Base-by-base conservation (phyloP, 2,797 vertebrate species). In the Fratercula arctica region DNA sequence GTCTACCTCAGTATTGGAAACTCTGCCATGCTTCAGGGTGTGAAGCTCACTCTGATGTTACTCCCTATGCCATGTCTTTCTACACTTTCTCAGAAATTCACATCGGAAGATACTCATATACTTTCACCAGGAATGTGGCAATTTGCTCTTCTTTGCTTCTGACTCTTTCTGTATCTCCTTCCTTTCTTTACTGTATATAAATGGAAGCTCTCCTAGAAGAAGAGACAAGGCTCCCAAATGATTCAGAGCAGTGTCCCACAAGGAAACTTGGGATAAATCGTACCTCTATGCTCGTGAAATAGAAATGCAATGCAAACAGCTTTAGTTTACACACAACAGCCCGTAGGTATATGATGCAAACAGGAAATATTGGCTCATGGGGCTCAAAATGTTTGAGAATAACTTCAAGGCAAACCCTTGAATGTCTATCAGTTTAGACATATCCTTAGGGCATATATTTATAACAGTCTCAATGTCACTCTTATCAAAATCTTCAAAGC, bases 101-200 rank as follows among this genome's bases (percentile, higher is more conserved):
- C 28, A 41, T 20, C 0, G 0, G 25, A 79, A 81, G 59, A 69
- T 33, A 63, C 59, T 73, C 54, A 33, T 5, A 50, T 56, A n/a
- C 17, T 70, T 43, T 75, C 48, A 82, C 23, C 31, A 53, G 33
- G 45, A 82, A 70, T 29, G n/a, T 1, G 3, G 39, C 61, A 68
- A 72, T 54, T 73, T 63, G 50, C 50, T 60, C 1, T 45, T 77
- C 59, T 82, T 87, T 91, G 23, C 39, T 67, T 85, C 54, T 73
- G 51, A 51, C 46, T 85, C 66, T 61, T 93, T 73, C 78, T 80
- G 28, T 37, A 83, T 45, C 25, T 94, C 66, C 60, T 91, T 85
- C 37, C n/a, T 85, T 85, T 91, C 78, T 82, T 87, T 74, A 28
- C 18, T 92, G 25, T 85, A 73, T 85, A 54, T 68, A 94, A 86